phyloP scores from a whole-genome alignment of 2,113 vertebrate species.

The Arvicanthis niloticus region DNA sequence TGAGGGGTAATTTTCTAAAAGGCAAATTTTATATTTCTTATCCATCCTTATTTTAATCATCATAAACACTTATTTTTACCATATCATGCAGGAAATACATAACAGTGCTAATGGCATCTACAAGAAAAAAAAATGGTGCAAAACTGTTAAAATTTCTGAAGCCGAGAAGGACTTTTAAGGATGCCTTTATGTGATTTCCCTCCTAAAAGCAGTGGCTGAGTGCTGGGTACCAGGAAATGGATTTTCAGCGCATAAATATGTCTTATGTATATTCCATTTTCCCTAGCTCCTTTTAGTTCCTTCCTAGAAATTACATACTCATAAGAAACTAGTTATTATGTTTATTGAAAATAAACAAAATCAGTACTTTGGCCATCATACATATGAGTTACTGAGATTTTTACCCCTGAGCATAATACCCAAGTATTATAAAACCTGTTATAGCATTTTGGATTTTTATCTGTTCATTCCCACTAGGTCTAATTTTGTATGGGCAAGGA shows the following conservation, averaged over 20 bases:
- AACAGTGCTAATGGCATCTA: slow-evolving; percentile 50
- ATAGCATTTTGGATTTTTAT: slow-evolving; percentile 41
- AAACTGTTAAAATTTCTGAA: slow-evolving; percentile 54
- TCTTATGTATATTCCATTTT: slow-evolving; percentile 47
- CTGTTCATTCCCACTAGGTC: slow-evolving; percentile 54
- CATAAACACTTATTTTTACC: slow-evolving; percentile 53
- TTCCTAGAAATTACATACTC: slow-evolving; percentile 69
- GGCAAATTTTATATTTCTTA: slow-evolving; percentile 40
- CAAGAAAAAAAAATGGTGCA: slow-evolving; percentile 39
- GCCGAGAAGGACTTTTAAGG: slow-evolving; percentile 54
- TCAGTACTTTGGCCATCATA: slow-evolving; percentile 68
- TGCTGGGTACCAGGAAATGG: background rate
- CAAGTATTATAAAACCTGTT: slow-evolving; percentile 65
- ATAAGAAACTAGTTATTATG: slow-evolving; percentile 68
- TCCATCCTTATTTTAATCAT: slow-evolving; percentile 68
- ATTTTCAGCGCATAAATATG: slow-evolving; percentile 47
- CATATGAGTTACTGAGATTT: background rate
- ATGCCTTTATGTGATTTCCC: background rate
- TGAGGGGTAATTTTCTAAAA: slow-evolving; percentile 72
- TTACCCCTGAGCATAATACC: slow-evolving; percentile 17
- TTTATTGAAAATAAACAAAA: slow-evolving; percentile 75
- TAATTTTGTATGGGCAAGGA: slow-evolving; percentile 62
- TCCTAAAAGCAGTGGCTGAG: slow-evolving; percentile 64
- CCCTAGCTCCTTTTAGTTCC: slow-evolving; percentile 45
- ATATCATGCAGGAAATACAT: slow-evolving; percentile 39